Evolutionary conservation across 2,888 invertebrate species (phyloP), one percentile per base, ranked within the genome.

Genomic region (Cantharis flavilabris): DNA sequence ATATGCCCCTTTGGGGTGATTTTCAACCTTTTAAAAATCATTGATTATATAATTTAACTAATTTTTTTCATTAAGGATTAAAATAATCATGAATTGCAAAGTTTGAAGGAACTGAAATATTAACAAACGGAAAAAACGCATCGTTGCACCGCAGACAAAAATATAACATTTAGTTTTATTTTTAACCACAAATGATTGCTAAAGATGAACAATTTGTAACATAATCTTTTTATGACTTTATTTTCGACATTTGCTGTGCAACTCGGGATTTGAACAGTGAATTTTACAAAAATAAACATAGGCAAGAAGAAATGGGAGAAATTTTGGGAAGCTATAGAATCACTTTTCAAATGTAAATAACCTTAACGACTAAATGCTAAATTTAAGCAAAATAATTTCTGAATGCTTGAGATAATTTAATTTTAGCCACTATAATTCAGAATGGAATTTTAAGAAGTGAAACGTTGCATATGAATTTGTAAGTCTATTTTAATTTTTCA

Each of bases 401-500:
- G 62, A 62, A 71, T 71, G 62, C 63, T 16, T 64, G 63, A 71
- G 28, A 11, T 28, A 63, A 71, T 28, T 63, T 71, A 71, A 71
- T 64, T 71, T 71, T 71, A 71, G 70, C 33, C 33, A 20, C 33
- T 70, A 70, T 49, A 70, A 20, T 70, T 49, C 20, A 18, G 64
- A 63, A 71, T 28, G 26, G 71, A 71, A 63, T 71, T 71, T 62
- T 20, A 71, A 64, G 13, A 33, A 71, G 71, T 71, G 28, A 62
- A 71, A 23, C n/a, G 63, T 63, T 63, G 71, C 64, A 30, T 71
- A 71, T 64, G 63, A 71, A 62, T 71, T 71, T 62, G 63, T 71
- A 62, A 64, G n/a, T 71, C 71, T 71, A 71, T 71, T 71, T 71
- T 71, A 71, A 63, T 71, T 63, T 16, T 18, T 71, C 71, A 62